phyloP scores from a whole-genome alignment of 2,888 invertebrate species.

The Nowickia ferox region DNA sequence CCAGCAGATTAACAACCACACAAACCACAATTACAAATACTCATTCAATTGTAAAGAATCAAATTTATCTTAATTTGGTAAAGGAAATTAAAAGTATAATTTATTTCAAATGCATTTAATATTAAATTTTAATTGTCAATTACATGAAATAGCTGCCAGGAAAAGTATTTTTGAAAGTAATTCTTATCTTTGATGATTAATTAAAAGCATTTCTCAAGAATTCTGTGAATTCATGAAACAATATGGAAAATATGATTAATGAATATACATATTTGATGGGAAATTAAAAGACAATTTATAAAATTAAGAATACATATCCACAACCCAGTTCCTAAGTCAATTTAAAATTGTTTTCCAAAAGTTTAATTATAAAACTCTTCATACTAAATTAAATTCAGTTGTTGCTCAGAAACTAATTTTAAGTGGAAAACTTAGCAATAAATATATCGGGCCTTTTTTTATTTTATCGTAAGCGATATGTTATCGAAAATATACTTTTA shows the following conservation, averaged over 20 bases:
- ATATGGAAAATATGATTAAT: background rate
- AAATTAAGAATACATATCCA: too few relatives aligned
- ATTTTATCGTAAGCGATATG: too few relatives aligned
- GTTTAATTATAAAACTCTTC: too few relatives aligned
- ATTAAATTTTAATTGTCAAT: slow-evolving; percentile 7
- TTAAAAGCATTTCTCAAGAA: background rate
- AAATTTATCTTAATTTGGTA: slow-evolving; percentile 7
- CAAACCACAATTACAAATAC: background rate
- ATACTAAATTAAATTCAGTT: too few relatives aligned
- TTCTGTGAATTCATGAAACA: background rate
- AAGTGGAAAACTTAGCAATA: too few relatives aligned
- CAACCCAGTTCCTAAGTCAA: too few relatives aligned
- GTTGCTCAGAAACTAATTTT: too few relatives aligned
- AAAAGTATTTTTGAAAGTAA: background rate
- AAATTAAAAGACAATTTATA: background rate
- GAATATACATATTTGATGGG: background rate
- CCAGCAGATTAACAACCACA: background rate
- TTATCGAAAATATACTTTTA: too few relatives aligned
- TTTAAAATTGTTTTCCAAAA: too few relatives aligned
- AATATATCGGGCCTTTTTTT: too few relatives aligned
- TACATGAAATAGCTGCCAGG: slow-evolving; percentile 11
- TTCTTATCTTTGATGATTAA: background rate
- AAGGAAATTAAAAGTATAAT: slow-evolving; percentile 42
- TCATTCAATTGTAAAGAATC: background rate
- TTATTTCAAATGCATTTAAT: slow-evolving; percentile 31